Percentiles rank a stretch among this genome's conserved stretches.
phyloP scores from a whole-genome alignment of 2,797 vertebrate species.

The Sebastes diaconus region DNA sequence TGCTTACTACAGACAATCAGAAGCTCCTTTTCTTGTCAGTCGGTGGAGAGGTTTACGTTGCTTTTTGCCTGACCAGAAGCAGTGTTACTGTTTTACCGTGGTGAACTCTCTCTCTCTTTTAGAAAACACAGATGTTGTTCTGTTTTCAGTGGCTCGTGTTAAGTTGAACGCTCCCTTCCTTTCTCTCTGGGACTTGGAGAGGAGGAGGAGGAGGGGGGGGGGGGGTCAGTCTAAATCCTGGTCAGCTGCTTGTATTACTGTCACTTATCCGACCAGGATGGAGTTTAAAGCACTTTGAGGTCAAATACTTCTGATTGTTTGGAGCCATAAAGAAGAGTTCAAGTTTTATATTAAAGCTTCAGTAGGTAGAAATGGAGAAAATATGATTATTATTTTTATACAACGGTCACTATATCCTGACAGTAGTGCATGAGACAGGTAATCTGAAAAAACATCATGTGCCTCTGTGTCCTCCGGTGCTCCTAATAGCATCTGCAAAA shows the following conservation, averaged over 20 bases:
- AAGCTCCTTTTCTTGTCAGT: constrained; percentile 1
- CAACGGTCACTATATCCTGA: no score
- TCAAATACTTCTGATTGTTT: no score
- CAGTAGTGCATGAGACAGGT: no score
- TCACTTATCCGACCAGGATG: not conserved
- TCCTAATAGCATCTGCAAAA: no score
- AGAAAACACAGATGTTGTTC: not conserved
- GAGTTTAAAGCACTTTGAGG: not conserved
- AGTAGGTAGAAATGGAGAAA: no score
- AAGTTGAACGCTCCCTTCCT: not conserved
- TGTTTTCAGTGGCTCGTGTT: not conserved
- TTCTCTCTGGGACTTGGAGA: not conserved
- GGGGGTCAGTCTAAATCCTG: constrained; percentile 18
- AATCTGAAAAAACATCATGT: no score
- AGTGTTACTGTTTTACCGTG: not conserved
- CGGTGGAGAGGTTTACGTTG: constrained; percentile 15
- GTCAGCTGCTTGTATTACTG: constrained; percentile 23
- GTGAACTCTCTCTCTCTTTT: not conserved
- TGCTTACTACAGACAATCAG: constrained; percentile 51
- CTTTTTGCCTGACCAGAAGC: constrained; percentile 14
- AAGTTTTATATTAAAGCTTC: not conserved
- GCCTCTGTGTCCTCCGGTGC: no score
- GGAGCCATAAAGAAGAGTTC: no score
- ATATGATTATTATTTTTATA: no score
- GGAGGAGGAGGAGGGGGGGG: no score